phyloP scores from a whole-genome alignment of 2,888 invertebrate genomes.

The Ischnura elegans region DNA sequence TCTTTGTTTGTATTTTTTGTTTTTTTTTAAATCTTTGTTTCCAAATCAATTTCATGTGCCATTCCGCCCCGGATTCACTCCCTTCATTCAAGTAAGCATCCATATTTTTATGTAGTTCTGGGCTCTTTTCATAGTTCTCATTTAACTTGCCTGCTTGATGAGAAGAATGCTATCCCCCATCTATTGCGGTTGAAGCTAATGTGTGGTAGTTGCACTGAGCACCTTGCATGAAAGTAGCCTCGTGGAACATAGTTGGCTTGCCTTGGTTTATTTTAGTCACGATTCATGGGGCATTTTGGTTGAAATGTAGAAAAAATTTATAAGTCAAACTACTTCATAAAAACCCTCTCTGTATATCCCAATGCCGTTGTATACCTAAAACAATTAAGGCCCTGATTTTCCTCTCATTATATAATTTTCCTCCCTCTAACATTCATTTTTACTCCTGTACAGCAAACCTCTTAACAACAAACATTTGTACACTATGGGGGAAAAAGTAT shows the following conservation, averaged over 20 bases:
- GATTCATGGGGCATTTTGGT: not conserved
- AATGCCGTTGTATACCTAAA: too few species aligned
- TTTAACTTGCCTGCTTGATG: slow-evolving; percentile 31
- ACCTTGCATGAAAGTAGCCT: not conserved
- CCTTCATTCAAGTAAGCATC: slow-evolving; percentile 60
- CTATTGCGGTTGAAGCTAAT: not conserved
- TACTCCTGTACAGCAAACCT: too few species aligned
- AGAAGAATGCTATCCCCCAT: not conserved
- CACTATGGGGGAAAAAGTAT: too few species aligned
- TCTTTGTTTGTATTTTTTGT: not conserved
- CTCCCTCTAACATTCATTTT: too few species aligned
- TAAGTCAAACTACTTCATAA: too few species aligned
- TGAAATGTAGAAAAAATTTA: not conserved
- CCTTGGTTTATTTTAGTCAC: not conserved
- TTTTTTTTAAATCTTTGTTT: slow-evolving; percentile 37
- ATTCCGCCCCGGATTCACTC: slow-evolving; percentile 54
- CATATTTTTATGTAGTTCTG: slow-evolving; percentile 41
- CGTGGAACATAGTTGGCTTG: not conserved
- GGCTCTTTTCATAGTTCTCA: not conserved
- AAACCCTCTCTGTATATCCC: too few species aligned
- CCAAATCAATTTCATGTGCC: slow-evolving; percentile 61
- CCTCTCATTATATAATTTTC: too few species aligned
- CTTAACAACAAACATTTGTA: too few species aligned
- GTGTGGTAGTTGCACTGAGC: not conserved
- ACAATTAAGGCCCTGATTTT: too few species aligned